Base-by-base conservation (phyloP, 2,797 vertebrate species). In the Protosalanx chinensis region DNA sequence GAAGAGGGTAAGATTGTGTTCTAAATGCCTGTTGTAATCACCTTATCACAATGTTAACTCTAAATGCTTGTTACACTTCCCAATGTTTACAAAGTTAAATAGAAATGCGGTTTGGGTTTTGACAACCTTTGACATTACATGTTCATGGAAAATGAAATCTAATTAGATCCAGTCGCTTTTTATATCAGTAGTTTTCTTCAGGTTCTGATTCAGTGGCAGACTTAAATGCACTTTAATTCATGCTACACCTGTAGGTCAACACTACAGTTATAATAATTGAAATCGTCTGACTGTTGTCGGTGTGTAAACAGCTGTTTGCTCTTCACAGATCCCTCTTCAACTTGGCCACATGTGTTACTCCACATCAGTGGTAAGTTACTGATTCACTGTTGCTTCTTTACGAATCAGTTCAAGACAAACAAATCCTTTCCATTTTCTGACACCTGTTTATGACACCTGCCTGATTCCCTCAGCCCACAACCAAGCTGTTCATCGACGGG, bases 401-500 rank as follows among this genome's bases (percentile, higher is more conserved):
- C 41, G 12, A 46, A 46, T 46, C 41, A 46, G 41, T 12, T 46
- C 13, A 8, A 46, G 2, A 13, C 12, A 46, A 46, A 46, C 3
- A 0, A 46, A 46, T 10, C 41, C 7, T 3, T 46, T 46, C 7
- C 41, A 13, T 3, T 58, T 58, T n/a, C 1, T 6, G 56, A 58
- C 56, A 58, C 20, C 4, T 58, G 56, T 12, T 58, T 20, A 5
- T 53, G 32, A 57, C 30, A 33, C 20, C 61, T 64, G 16, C 10
- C 32, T 67, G 2, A 58, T 56, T 56, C n/a, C 51, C 18, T 56
- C 89, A 99, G 97, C 92, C 96, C 64, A 94, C 93, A 78, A 95
- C 96, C 53, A 98, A 98, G 81, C 92, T 98, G 78, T 96, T 99
- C 82, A 97, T 98, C 65, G 94, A 98, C 93, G 97, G 97, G 8